Conservation (phyloP, 2,888 invertebrate genomes). For the Agriopis marginaria region DNA sequence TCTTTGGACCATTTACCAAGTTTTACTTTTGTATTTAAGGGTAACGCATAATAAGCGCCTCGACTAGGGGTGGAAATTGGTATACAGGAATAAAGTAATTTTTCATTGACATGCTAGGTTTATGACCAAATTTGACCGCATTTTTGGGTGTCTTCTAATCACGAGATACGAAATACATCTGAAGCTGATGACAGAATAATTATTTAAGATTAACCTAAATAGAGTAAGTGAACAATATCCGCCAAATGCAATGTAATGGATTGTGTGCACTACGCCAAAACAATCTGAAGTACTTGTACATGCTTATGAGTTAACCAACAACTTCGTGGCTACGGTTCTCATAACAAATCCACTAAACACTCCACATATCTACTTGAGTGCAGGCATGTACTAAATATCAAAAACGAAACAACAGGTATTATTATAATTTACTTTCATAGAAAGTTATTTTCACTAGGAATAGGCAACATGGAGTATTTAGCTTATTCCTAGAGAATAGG, state of each 20-base stretch:
- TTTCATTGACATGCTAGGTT: no score
- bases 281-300: not conserved
- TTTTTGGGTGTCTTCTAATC: no score
- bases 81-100: no score
- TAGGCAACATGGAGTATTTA: no score
- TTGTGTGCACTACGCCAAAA: not conserved
- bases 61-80: no score
- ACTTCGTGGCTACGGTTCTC: slow-evolving; percentile 54
- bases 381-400: slow-evolving; percentile 29
- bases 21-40: not conserved
- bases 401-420: no score
- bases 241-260: not conserved
- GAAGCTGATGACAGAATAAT: not conserved
- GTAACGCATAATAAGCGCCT: no score
- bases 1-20: not conserved
- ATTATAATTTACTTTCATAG: no score
- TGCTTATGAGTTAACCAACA: slow-evolving; percentile 39
- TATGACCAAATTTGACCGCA: no score
- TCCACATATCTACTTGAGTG: slow-evolving; percentile 8
- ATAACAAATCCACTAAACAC: slow-evolving; percentile 52
- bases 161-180: no score
- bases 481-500: no score
- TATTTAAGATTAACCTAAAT: not conserved
- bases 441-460: no score
- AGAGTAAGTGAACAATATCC: not conserved